Base-by-base conservation (phyloP, 1,140 invertebrate genomes). In the Neelides sp. region DNA sequence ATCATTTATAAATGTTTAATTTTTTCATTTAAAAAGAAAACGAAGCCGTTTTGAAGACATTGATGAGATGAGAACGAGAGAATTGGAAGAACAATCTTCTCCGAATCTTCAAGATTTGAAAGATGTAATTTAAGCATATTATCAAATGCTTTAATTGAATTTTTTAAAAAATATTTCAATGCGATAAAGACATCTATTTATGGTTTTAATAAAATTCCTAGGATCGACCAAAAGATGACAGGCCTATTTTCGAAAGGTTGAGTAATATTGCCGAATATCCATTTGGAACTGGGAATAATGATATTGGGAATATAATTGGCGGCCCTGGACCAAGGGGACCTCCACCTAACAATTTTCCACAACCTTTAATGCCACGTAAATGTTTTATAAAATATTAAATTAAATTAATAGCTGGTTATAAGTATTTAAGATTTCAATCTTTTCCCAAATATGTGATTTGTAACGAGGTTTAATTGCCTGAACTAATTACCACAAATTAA, bases 31-130 rank as follows among this genome's bases (percentile, higher is more conserved):
- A 34, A 36, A 2, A 12, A 58, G 52, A 40, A 58, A 54, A 52
- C 42, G 56, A 39, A 58, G 56, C 32, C 24, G 56, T 37, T 58
- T 58, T 54, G 47, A 54, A 23, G 44, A 58, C 40, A 22, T 39
- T 12, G 50, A 58, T 17, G 56, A 58, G 4, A 58, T 7, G 15
- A 27, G 1, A 39, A 48, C 19, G n/a, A 23, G 13, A 15, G 20
- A 27, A 42, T 41, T 22, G 23, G 32, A 23, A 53, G 36, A 20
- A 24, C 27, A 24, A 28, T 32, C 10, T 26, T 49, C 41, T 36
- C 30, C 46, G 26, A 23, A 39, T 40, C 26, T 44, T 28, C 36
- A 41, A 22, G 28, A n/a, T 8, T 23, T 0, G 10, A n/a, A 0
- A 27, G 36, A 2, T 22, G 2, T 2, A 12, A 26, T 13, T 15